Base-by-base conservation (phyloP, 2,888 invertebrate genomes). In the Eupithecia subumbrata region DNA sequence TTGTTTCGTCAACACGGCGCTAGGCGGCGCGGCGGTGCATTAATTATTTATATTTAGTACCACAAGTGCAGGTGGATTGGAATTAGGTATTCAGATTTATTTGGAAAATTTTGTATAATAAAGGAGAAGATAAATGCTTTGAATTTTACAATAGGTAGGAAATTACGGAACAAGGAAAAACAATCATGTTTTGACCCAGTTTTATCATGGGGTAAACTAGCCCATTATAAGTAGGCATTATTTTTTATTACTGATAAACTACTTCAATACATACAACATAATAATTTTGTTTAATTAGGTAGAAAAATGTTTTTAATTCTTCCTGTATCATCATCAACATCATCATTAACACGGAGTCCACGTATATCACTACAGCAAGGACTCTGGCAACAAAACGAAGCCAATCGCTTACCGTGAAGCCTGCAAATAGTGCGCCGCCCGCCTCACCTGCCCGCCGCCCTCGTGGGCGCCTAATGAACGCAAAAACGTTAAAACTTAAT, bases 361-460 rank as follows among this genome's bases (percentile, higher is more conserved):
- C 22, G 18, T 60, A 22, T 25, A 11, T 34, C 64, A 34, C n/a
- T 52, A n/a, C n/a, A 52, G 0, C 18, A 7, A 25, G 12, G 25
- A 30, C 30, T 30, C 2, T 30, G 30, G 63, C 30, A 8, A 52
- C 2, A n/a, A 52, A 25, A 64, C 63, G 34, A 64, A 30, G 7
- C 8, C 66, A 48, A 64, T 74, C 30, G 22, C 70, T 75, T 68
- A 73, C 30, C 18, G 18, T 72, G 84, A 87, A 90, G 86, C 90
- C 86, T 82, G 82, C 87, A 89, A 90, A 90, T 90, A 90, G 91
- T 90, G 84, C 85, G 82, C 52, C 52, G 22, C 22, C 82, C 80
- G 84, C 81, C 83, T 87, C 87, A 91, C 91, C 91, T 91, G 91
- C 84, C 86, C 85, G 52, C 43, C 72, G 37, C 37, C 71, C 73